These are phyloP conservation scores for Microtus pennsylvanicus DNA, from an alignment of 2,113 vertebrate species.

Conservation along the genomic window DNA sequence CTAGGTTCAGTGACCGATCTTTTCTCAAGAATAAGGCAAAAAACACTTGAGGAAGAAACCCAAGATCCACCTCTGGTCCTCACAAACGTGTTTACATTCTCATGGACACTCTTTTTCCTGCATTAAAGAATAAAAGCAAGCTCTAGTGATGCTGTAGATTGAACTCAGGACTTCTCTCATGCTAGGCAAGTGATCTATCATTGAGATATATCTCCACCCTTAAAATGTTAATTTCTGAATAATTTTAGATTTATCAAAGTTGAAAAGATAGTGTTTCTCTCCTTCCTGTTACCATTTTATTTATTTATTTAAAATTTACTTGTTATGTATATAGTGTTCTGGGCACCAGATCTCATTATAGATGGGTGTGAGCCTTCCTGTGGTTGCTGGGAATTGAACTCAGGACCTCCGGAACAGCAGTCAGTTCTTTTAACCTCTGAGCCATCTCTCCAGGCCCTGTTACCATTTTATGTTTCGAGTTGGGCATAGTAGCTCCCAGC, in stretches of 20 bases:
- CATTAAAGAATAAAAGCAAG: not conserved
- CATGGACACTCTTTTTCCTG: not conserved
- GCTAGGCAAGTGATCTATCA: not conserved
- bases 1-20: not conserved
- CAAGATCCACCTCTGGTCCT: not conserved
- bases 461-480: not conserved
- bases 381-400: no score
- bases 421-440: no score
- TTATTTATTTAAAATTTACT: no score
- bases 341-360: no score
- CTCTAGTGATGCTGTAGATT: not conserved
- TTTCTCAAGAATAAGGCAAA: not conserved
- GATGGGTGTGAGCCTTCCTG: no score
- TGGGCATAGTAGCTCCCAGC: no score
- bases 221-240: not conserved
- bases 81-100: not conserved
- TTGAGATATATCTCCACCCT: not conserved
- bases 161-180: not conserved
- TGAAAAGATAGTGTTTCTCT: not conserved
- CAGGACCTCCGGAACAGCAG: no score
- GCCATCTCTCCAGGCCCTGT: not conserved
- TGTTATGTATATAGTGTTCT: no score
- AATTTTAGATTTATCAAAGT: slow-evolving; percentile 3
- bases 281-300: not conserved
- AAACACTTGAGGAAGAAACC: not conserved